A percentile compares a stretch with the other conserved stretches of the same genome.
phyloP scores from a whole-genome alignment of 1,140 invertebrate species.

The Argopecten irradians region DNA sequence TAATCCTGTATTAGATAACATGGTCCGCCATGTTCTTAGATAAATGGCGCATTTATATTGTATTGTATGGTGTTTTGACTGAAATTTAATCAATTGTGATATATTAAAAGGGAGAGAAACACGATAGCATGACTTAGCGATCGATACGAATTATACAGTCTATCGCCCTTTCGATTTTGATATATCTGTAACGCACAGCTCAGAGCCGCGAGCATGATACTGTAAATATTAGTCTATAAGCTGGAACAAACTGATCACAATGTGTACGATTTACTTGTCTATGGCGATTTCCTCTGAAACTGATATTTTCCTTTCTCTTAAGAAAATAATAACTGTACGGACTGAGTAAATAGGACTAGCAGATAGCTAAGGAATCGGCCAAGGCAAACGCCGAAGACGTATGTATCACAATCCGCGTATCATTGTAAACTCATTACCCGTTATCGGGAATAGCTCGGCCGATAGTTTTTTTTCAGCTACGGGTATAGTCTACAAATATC shows the following conservation, averaged over 20 bases:
- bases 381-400: no score
- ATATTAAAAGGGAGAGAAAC: neutral
- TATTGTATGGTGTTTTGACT: neutral
- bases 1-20: neutral
- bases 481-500: neutral
- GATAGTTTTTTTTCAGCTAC: no score
- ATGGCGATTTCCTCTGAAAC: neutral
- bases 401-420: neutral
- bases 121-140: neutral
- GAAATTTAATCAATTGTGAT: neutral
- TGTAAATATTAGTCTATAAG: neutral
- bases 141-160: slow-evolving; percentile 4
- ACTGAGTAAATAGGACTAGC: neutral
- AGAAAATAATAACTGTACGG: neutral
- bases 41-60: neutral
- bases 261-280: slow-evolving; percentile 5
- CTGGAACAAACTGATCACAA: neutral
- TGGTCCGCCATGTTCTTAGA: neutral
- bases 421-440: neutral
- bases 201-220: neutral
- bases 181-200: neutral
- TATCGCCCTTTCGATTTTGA: slow-evolving; percentile 15
- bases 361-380: neutral
- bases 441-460: neutral
- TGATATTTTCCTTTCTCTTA: neutral